Conservation (phyloP, 2,888 invertebrate species). For the Mythimna pallens region DNA sequence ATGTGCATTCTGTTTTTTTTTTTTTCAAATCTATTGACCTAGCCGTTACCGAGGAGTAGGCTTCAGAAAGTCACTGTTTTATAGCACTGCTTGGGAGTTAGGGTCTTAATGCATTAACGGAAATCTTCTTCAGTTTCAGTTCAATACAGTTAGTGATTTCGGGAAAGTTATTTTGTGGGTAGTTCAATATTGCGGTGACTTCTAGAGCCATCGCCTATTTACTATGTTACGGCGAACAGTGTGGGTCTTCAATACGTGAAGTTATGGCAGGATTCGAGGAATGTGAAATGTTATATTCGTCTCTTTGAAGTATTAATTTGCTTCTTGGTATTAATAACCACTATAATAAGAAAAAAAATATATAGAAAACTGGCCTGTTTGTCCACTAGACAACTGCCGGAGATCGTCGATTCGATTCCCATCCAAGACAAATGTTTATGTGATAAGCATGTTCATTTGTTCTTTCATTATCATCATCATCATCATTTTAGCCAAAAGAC, state of each 20-base stretch:
- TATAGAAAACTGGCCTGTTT: neutral
- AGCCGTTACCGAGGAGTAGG: too few relatives aligned
- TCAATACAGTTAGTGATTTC: neutral
- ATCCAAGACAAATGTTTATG: too few relatives aligned
- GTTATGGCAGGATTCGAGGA: conserved; percentile 16
- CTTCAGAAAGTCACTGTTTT: too few relatives aligned
- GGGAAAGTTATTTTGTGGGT: conserved; percentile 4
- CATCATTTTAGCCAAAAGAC: too few relatives aligned
- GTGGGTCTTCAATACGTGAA: conserved; percentile 2
- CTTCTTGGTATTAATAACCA: conserved; percentile 2
- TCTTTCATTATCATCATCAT: too few relatives aligned
- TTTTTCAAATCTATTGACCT: too few relatives aligned
- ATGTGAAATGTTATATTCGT: neutral
- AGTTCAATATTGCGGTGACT: conserved; percentile 5
- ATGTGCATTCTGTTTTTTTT: too few relatives aligned
- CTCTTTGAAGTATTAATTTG: conserved; percentile 14
- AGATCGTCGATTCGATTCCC: too few relatives aligned
- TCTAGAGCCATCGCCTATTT: neutral
- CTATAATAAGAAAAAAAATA: neutral
- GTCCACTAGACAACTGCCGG: too few relatives aligned
- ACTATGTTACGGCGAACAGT: conserved; percentile 9
- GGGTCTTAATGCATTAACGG: neutral
- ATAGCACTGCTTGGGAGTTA: too few relatives aligned
- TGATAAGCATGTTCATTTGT: too few relatives aligned
- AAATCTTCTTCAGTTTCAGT: neutral